Evolutionary conservation across 2,113 vertebrate genomes (phyloP), one percentile per base, ranked within the genome.

Genomic region (Spizaetus ornatus): DNA sequence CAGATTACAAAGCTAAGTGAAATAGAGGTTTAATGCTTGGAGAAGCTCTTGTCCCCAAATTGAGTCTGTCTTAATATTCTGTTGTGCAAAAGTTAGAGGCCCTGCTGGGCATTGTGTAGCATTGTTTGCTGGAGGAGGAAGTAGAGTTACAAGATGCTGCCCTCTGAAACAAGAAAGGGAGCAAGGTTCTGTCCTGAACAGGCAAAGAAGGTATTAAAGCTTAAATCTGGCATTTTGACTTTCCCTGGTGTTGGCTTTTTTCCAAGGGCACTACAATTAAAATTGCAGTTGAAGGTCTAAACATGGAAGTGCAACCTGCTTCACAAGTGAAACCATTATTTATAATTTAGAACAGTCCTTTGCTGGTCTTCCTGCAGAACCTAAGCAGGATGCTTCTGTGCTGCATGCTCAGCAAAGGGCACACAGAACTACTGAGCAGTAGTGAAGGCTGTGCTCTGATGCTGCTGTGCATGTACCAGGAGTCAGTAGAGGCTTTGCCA

Each of bases 301-400:
- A 52, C 0, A 0, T 19, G 10, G 11, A 52, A 38, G 38, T 32
- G 34, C 9, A 5, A 1, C 29, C 26, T 77, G n/a, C 36, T 78
- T 74, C 13, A 4, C 11, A 43, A 16, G 40, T 32, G 55, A 65
- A 63, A 12, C 67, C 32, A 11, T 15, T 15, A 7, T 29, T 71
- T 23, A 9, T 38, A 17, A 23, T 56, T 67, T 58, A 13, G n/a
- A 62, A 11, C 10, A 18, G 47, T 19, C 45, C 36, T 91, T 53
- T 31, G 22, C 23, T 38, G 31, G 3, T 83, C 34, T 45, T 18
- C 11, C 20, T 66, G 45, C 73, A 79, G 59, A 69, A 53, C 26
- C 10, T 4, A 12, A 88, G 50, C 78, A 45, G 47, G 55, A 26
- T 32, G 36, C 18, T n/a, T 31, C 61, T 65, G 13, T n/a, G 38